Percentiles rank a stretch among this genome's conserved stretches.
Evolutionary conservation across 2,888 invertebrate species (phyloP).

Genomic region (Lucinisca nassula): DNA sequence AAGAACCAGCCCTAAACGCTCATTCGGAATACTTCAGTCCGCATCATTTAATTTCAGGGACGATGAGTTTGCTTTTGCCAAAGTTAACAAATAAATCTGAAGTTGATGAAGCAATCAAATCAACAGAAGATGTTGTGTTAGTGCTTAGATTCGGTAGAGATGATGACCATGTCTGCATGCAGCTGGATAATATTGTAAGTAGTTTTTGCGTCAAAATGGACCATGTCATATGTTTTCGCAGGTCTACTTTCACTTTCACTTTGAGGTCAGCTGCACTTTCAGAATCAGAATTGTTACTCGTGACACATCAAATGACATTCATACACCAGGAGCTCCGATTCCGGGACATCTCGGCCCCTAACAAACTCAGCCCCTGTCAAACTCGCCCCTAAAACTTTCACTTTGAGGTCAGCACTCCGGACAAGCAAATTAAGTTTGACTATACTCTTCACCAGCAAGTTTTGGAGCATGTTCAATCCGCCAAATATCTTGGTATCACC

Average conservation of each 20-base stretch:
- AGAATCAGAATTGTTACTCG: no score
- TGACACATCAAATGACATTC: no score
- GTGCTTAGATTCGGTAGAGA: conserved; percentile 87
- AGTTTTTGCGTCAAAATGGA: not conserved
- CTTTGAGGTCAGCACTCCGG: no score
- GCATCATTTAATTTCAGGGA: not conserved
- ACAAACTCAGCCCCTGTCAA: no score
- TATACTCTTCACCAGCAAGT: no score
- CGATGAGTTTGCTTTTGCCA: conserved; percentile 74
- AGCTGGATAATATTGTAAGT: conserved; percentile 86
- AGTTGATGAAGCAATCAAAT: conserved; percentile 84
- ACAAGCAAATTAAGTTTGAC: no score
- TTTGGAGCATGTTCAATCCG: no score
- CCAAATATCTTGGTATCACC: no score
- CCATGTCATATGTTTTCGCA: conserved; percentile 36
- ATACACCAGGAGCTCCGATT: no score
- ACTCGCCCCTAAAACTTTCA: no score
- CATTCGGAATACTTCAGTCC: not conserved
- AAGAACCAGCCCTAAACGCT: not conserved
- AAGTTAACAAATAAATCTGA: conserved; percentile 82
- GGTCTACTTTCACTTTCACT: conserved; percentile 1
- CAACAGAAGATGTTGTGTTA: conserved; percentile 86
- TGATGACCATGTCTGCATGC: conserved; percentile 83
- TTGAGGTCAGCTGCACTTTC: no score
- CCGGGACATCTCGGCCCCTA: no score